Conservation (phyloP, 1,140 invertebrate species). For the Polypedilum vanderplanki region DNA sequence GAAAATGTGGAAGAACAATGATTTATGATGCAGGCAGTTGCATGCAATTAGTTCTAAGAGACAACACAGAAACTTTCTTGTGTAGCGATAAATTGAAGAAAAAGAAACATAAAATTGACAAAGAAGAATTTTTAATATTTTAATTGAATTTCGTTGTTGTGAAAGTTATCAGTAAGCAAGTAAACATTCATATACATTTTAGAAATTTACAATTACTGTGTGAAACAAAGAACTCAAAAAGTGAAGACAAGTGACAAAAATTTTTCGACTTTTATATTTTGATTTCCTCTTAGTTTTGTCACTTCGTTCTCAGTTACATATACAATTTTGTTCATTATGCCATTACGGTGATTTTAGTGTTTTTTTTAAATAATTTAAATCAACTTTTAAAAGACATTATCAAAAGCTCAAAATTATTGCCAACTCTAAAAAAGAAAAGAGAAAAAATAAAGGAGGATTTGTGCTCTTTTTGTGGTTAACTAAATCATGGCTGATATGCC, state of each 20-base stretch:
- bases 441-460: background rate
- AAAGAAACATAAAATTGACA: background rate
- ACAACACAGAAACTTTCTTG: background rate
- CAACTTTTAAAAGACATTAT: background rate
- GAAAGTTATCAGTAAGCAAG: too few relatives aligned
- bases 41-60: conserved; percentile 16
- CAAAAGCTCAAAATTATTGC: background rate
- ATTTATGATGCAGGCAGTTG: conserved; percentile 17
- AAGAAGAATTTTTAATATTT: background rate
- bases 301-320: background rate
- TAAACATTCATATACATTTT: too few relatives aligned
- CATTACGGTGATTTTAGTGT: background rate
- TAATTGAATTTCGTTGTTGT: background rate
- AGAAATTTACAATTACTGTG: too few relatives aligned
- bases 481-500: conserved; percentile 70
- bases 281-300: background rate
- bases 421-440: background rate
- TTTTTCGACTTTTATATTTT: background rate
- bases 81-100: background rate
- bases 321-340: background rate
- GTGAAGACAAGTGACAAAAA: background rate
- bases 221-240: background rate
- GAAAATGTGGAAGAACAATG: background rate
- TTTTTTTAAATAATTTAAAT: background rate
- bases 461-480: conserved; percentile 2